These are phyloP conservation scores for Umimayanthus kanabou DNA, from an alignment of 92 coral and sea anemone species.

Conservation along the genomic window DNA sequence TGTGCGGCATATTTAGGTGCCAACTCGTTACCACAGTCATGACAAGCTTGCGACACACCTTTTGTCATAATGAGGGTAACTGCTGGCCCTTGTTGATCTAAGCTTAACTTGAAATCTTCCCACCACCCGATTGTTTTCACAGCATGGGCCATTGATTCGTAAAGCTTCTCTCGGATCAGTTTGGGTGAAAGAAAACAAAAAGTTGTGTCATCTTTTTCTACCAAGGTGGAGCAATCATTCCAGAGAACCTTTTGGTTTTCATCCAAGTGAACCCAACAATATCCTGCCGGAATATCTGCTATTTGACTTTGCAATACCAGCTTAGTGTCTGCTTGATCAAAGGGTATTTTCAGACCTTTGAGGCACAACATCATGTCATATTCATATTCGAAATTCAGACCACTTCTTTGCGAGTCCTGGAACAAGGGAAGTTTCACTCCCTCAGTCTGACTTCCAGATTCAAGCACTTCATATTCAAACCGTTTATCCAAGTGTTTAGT, in stretches of 20 bases:
- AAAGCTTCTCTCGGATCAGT: conserved; percentile 9
- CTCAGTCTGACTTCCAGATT: conserved; percentile 6
- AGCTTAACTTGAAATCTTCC: conserved; percentile 9
- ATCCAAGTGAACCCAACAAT: neutral
- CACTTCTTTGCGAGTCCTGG: neutral
- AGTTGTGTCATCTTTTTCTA: neutral
- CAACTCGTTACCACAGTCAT: conserved; percentile 16
- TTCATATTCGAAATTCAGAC: neutral
- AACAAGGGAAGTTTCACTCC: conserved; percentile 7
- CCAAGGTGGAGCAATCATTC: neutral
- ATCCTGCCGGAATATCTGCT: neutral
- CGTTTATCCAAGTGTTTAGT: neutral
- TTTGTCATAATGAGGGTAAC: conserved; percentile 10
- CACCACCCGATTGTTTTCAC: neutral
- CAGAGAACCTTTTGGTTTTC: neutral
- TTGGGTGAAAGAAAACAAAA: neutral
- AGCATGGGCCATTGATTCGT: neutral
- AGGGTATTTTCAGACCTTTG: conserved; percentile 3
- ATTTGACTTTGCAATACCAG: neutral
- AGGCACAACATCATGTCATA: conserved; percentile 7
- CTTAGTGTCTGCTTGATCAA: neutral
- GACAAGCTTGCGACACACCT: conserved; percentile 9
- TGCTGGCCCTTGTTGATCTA: neutral
- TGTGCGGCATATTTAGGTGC: conserved; percentile 6
- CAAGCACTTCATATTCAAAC: conserved; percentile 1